A percentile compares a stretch with the other conserved stretches of the same genome.
Evolutionary conservation across 2,888 invertebrate genomes (phyloP).

Genomic region (Drosophila quinaria): DNA sequence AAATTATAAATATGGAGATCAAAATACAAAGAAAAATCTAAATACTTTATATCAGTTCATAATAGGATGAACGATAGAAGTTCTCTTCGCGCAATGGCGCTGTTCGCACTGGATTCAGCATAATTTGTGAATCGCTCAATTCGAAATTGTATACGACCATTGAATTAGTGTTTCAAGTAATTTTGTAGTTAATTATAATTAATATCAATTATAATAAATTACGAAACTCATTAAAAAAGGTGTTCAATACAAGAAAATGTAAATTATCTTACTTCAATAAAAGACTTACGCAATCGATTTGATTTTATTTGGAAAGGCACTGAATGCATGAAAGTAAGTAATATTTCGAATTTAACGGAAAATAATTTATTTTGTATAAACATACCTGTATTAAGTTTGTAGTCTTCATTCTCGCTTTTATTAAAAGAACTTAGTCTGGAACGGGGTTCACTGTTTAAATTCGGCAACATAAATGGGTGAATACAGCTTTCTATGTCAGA

Average conservation of each 20-base stretch:
- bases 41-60: too few species aligned
- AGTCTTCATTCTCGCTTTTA: constrained; percentile 89
- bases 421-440: constrained; percentile 88
- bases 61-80: too few species aligned
- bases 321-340: constrained; percentile 81
- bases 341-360: constrained; percentile 9
- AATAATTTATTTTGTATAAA: constrained; percentile 78
- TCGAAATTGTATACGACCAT: too few species aligned
- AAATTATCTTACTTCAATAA: background rate
- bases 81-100: too few species aligned
- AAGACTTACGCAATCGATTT: constrained; percentile 82
- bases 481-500: constrained; percentile 87
- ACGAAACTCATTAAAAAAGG: background rate
- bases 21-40: too few species aligned
- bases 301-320: constrained; percentile 88
- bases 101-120: too few species aligned
- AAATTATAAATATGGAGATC: too few species aligned
- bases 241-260: background rate
- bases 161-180: too few species aligned
- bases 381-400: constrained; percentile 88
- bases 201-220: background rate
- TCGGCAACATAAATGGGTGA: constrained; percentile 87
- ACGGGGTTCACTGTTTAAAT: constrained; percentile 86
- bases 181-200: background rate
- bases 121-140: too few species aligned